Evolutionary conservation across 1,140 invertebrate species (phyloP), one percentile per base, ranked within the genome.

Genomic region (Neodiprion pinetum): DNA sequence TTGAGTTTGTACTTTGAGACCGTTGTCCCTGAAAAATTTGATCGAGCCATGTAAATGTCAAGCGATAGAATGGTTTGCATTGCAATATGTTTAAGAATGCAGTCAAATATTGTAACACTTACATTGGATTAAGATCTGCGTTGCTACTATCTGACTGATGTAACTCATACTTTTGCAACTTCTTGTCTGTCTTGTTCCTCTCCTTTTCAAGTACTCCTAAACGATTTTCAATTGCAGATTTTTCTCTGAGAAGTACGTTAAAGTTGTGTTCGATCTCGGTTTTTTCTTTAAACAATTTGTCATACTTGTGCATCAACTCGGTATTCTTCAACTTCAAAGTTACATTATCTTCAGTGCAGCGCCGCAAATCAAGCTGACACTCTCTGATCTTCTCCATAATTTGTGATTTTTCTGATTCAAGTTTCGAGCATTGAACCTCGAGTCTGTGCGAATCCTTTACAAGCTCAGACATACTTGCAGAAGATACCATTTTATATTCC

Each of bases 251-350:
- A 12, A 61, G 53, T 3, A 61, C 11, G n/a, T 61, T 17, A 12
- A 61, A 61, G 53, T 61, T 61, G 53, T 14, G 11, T 17, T 61
- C 8, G 11, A 61, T 14, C n/a, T 61, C 53, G 11, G 53, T 61
- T 17, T 61, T 61, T 61, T 61, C 53, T 61, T 61, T 1, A 61
- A 12, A 12, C 9, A 61, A 17, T 14, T 8, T 8, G n/a, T 61
- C 53, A 17, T 61, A 61, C 53, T 61, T 61, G 53, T 61, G n/a
- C 53, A 61, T 61, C 53, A 61, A 61, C 53, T 61, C 53, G 53
- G 53, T 61, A 61, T 61, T 61, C 11, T 17, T 61, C 53, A 61
- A 9, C n/a, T 61, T 61, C 53, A 61, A 17, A 61, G 53, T 17
- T 61, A 61, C 53, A 17, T 61, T 61, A 17, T 61, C 53, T 12